Base-by-base conservation (phyloP, 2,113 vertebrate species). In the Osmerus mordax region DNA sequence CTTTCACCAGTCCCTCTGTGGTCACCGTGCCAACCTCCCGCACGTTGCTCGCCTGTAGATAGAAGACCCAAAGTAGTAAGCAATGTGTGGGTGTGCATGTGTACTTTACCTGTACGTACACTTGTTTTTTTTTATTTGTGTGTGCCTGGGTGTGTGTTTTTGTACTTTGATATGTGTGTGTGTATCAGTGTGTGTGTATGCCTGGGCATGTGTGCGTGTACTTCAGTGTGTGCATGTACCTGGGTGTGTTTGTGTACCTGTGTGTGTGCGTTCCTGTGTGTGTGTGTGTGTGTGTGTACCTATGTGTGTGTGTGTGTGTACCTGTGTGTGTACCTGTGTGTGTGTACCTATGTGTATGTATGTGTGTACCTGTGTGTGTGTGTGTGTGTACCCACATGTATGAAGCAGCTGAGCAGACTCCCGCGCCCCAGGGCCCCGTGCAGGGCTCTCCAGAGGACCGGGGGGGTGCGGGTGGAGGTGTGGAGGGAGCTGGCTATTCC, bases 371-470 rank as follows among this genome's bases (percentile, higher is more conserved):
- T 73, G 29, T 23, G 23, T 47, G 36, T 23, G 14, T 47, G 3
- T 65, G 51, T 65, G 0, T 12, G 3, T 18, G 52, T 23, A 62
- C 18, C 21, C 73, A 94, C 93, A 85, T 93, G 75, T 70, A 93
- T 94, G 63, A 91, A 93, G 76, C 91, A 93, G 83, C 91, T 92
- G 70, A 94, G 86, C 69, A 93, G 87, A 60, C 87, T 91, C 13
- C 87, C 85, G 66, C 88, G 81, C 53, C 82, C 75, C 77, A 92
- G 80, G 0, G 92, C 87, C 0, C 78, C 87, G 0, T 81, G 85
- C 41, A 94, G 74, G 28, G 70, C 67, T 72, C 85, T 90, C 93
- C 93, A 94, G 58, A 93, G 84, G 65, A 90, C 89, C 1, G 9
- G 83, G 15, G 91, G 87, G 13, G 85, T 86, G 3, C 78, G 83